phyloP scores from a whole-genome alignment of 2,797 vertebrate species.

The Rallus crepitans region DNA sequence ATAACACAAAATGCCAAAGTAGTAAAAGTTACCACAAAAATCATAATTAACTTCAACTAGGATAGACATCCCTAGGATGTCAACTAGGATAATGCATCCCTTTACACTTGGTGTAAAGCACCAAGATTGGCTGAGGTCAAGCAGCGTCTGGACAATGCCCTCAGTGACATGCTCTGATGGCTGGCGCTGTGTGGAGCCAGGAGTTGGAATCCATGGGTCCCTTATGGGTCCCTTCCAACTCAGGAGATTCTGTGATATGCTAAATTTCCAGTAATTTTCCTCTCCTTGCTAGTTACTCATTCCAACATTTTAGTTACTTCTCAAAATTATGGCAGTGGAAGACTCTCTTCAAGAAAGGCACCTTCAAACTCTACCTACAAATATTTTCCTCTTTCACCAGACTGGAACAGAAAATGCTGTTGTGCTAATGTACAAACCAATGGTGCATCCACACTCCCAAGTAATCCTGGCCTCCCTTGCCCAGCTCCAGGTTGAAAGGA shows the following conservation, averaged over 20 bases:
- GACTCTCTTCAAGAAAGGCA: not conserved
- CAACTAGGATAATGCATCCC: not conserved
- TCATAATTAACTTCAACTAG: not conserved
- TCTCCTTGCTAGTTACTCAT: not conserved
- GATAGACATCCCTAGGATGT: not conserved
- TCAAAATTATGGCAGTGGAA: not conserved
- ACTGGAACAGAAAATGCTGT: not conserved
- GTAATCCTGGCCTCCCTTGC: not conserved
- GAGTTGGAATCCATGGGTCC: too few relatives aligned
- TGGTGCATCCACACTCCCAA: rapidly evolving
- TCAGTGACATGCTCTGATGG: too few relatives aligned
- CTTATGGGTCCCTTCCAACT: too few relatives aligned
- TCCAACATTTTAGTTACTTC: not conserved
- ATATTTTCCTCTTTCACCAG: not conserved
- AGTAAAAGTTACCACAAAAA: not conserved
- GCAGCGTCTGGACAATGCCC: too few relatives aligned
- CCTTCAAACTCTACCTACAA: not conserved
- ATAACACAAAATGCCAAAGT: not conserved
- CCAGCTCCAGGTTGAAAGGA: not conserved
- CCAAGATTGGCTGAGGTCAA: too few relatives aligned
- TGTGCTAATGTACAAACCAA: not conserved
- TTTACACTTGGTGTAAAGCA: not conserved
- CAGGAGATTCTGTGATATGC: too few relatives aligned
- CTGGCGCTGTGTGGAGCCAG: too few relatives aligned
- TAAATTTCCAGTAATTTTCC: not conserved